These are phyloP conservation scores for Clamator glandarius DNA, from an alignment of 2,797 vertebrate genomes.

Conservation along the genomic window DNA sequence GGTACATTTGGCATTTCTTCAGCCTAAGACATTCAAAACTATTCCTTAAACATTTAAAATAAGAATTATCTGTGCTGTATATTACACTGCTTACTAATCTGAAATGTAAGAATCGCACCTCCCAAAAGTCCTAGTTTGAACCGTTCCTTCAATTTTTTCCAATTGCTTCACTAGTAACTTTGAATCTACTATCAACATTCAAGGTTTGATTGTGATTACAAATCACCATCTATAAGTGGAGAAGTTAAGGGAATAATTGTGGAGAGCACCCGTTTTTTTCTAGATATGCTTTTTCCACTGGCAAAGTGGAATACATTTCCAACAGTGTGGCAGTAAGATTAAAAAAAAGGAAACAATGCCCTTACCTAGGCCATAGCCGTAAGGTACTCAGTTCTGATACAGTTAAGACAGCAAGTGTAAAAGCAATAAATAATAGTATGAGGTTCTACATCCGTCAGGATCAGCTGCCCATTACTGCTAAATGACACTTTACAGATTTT, in stretches of 20 bases:
- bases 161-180: background rate
- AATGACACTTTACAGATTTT: background rate
- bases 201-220: background rate
- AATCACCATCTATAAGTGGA: background rate
- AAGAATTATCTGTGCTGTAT: slow-evolving; percentile 46
- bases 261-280: slow-evolving; percentile 38
- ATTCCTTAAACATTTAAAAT: slow-evolving; percentile 47
- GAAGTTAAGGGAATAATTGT: slow-evolving; percentile 13
- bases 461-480: slow-evolving; percentile 40
- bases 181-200: background rate
- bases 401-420: slow-evolving; percentile 43
- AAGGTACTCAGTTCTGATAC: background rate
- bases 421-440: slow-evolving; percentile 40
- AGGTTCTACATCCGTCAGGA: slow-evolving; percentile 17
- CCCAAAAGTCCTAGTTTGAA: background rate
- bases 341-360: background rate
- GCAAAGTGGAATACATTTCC: slow-evolving; percentile 44
- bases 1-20: slow-evolving; percentile 60
- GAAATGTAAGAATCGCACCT: slow-evolving; percentile 41
- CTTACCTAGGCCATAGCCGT: slow-evolving; percentile 26
- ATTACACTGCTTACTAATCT: slow-evolving; percentile 27
- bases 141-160: background rate
- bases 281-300: slow-evolving; percentile 24
- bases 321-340: slow-evolving; percentile 14
- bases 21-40: slow-evolving; percentile 35